Base-by-base conservation (phyloP, 2,888 invertebrate genomes). In the Gandaritis pyraliata region DNA sequence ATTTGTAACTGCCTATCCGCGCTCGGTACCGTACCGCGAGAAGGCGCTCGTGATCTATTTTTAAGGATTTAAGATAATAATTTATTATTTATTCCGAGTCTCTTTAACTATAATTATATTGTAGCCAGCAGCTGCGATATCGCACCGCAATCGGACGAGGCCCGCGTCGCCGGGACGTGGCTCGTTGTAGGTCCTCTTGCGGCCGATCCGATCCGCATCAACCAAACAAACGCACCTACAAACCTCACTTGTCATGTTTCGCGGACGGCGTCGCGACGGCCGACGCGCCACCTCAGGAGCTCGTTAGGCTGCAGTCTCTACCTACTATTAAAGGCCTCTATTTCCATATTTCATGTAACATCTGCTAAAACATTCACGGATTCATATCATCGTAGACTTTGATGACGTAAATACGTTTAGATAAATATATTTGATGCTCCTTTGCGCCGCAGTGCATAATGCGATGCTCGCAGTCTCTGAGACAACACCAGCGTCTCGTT, bases 61-160 rank as follows among this genome's bases (percentile, higher is more conserved):
- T 92, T 91, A 91, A 91, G 91, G 87, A 83, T 89, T 89, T 91
- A 92, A 91, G 90, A 86, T 92, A 92, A 90, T 92, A 92, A 92
- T 91, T 92, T 92, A 92, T 92, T 92, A 92, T 92, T 92, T 92
- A 92, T 92, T 92, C 90, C 86, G 91, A 92, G 91, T 91, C 91
- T 92, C 90, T 90, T 88, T 90, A 89, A 90, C 86, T 90, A 79
- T 90, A 84, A 87, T 87, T 85, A 83, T 86, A 84, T 82, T 84
- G 83, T 87, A 85, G 80, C 85, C 81, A 84, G 85, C 85, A 86
- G 88, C 83, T 85, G 86, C 86, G 87, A 88, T 80, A 85, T 86
- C 88, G 87, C 91, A 89, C 89, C 89, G 90, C 91, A 87, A 79
- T 81, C 89, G 85, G 86, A 85, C 87, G 89, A 81, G 88, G 83